Conservation (phyloP, 2,888 invertebrate genomes). For the Acrobasis suavella region DNA sequence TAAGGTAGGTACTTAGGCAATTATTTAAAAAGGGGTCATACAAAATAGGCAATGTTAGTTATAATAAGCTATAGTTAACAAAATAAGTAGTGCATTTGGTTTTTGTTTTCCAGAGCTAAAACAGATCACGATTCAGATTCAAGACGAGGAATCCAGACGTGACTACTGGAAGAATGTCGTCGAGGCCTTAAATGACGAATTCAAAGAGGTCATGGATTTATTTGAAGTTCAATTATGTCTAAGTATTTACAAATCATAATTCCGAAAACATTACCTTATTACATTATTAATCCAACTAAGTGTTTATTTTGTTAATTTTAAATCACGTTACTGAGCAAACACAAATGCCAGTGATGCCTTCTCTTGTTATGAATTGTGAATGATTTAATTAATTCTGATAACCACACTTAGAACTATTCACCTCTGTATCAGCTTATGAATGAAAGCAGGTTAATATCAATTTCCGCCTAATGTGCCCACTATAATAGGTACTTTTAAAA, state of each 20-base stretch:
- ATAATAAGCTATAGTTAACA: too few species aligned
- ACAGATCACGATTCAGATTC: conserved; percentile 60
- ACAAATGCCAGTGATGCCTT: neutral
- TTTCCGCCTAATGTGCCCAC: too few species aligned
- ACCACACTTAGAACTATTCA: too few species aligned
- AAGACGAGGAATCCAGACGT: conserved; percentile 51
- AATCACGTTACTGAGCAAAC: neutral
- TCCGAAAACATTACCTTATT: neutral
- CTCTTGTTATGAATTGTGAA: too few species aligned
- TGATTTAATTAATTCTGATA: too few species aligned
- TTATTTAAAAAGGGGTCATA: too few species aligned
- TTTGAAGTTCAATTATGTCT: conserved; percentile 55
- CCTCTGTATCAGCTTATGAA: too few species aligned
- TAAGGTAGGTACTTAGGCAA: too few species aligned
- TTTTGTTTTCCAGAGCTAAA: conserved; percentile 54
- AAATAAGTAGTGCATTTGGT: neutral
- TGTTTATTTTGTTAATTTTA: too few species aligned
- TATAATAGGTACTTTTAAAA: too few species aligned
- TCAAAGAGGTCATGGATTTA: conserved; percentile 53
- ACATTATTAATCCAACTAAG: neutral
- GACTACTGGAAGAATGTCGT: conserved; percentile 53
- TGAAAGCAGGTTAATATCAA: too few species aligned
- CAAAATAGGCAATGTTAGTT: too few species aligned
- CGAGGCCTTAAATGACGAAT: conserved; percentile 48
- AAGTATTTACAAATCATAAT: conserved; percentile 57